Base-by-base conservation (phyloP, 2,797 vertebrate species). In the Galagoides demidoff region DNA sequence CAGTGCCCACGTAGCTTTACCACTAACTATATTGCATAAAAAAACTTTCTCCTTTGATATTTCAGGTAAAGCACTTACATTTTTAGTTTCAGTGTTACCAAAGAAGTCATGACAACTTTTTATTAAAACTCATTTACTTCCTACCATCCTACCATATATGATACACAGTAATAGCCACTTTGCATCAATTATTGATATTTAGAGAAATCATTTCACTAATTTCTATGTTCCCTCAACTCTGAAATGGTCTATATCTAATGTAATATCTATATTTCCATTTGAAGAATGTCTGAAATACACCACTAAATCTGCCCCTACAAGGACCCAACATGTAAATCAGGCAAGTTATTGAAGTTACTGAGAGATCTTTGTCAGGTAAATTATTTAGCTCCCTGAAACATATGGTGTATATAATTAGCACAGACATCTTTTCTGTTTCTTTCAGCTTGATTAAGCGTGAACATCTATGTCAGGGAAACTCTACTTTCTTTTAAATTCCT, bases 1-100 rank as follows among this genome's bases (percentile, higher is more conserved):
- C 9, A 19, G 10, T 59, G 59, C 34, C 22, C 0, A 49, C 16
- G 7, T 4, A 84, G 27, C n/a, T 59, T 49, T 79, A n/a, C 89
- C 39, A 31, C 61, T 59, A 70, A 7, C 12, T 68, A 0, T 71
- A 39, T 92, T 70, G 77, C 59, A 45, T 19, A 73, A 39, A 37
- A 79, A 13, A 43, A 49, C 37, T 37, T 81, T 70, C 12, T 87
- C 8, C 78, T 82, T 94, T 94, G 34, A 92, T 93, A 87, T 93
- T 68, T 63, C 49, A 71, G 23, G 16, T 93, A 66, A 11, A 49
- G 8, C 29, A 57, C 3, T 57, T 76, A 52, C 9, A 89, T 63
- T 77, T 85, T n/a, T 68, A 90, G n/a, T 64, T 59, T 77, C 7
- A 19, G 2, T 84, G 49, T 93, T 79, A 74, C 11, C 34, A 89